Evolutionary conservation across 2,888 invertebrate genomes (phyloP), one percentile per base, ranked within the genome.

Genomic region (Callyntrura guangdongensis): DNA sequence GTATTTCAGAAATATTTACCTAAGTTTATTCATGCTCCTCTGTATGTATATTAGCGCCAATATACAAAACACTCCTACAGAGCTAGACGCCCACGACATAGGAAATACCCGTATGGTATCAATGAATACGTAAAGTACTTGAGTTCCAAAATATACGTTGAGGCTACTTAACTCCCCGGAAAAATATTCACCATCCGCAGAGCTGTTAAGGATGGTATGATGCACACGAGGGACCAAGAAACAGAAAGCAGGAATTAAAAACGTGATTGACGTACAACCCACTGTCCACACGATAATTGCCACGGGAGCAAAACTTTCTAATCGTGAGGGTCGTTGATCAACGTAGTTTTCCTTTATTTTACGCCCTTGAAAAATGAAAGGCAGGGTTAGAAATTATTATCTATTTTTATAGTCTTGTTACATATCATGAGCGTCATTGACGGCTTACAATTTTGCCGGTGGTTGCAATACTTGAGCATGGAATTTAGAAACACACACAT

Each of bases 401-500:
- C 67, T 12, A 67, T 12, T 12, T n/a, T n/a, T n/a, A n/a, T n/a
- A n/a, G n/a, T n/a, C n/a, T n/a, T n/a, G n/a, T n/a, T n/a, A n/a
- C n/a, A n/a, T n/a, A n/a, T n/a, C n/a, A n/a, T n/a, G n/a, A n/a
- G n/a, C n/a, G n/a, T 67, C 22, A 25, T 67, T 67, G 3, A 67
- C 9, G 3, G 4, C 67, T 67, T 67, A 67, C 67, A 67, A 14
- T 67, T 67, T 67, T 67, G 22, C 5, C 67, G 67, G 4, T 67
- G 67, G 5, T 14, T 12, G 4, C 67, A 20, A 25, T 12, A 56
- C 14, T 67, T 67, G 6, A 25, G 11, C 27, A 67, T 20, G 27
- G 22, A 67, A 22, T 67, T 67, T 4, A 67, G 12, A 22, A 67
- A 67, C 4, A 67, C 67, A 67, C 67, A 67, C 3, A 67, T n/a